phyloP scores from a whole-genome alignment of 2,888 invertebrate genomes.

The Macaria liturata region DNA sequence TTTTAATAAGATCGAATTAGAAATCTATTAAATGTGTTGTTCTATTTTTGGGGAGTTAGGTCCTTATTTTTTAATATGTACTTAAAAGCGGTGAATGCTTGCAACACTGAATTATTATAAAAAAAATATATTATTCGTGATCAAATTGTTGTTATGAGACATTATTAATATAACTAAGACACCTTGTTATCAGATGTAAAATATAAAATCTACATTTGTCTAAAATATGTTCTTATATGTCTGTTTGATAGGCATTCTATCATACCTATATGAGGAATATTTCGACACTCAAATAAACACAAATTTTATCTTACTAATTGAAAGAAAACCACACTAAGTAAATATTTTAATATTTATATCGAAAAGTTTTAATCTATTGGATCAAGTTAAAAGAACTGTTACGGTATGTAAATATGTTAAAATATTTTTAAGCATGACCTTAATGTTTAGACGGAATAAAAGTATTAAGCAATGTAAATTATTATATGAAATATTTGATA shows the following conservation, averaged over 20 bases:
- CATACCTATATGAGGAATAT: no score
- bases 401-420: constrained; percentile 67
- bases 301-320: no score
- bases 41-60: constrained; percentile 15
- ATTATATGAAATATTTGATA: no score
- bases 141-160: constrained; percentile 38
- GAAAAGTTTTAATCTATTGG: constrained; percentile 22
- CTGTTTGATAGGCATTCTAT: no score
- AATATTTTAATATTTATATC: no score
- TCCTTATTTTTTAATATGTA: background rate
- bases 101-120: constrained; percentile 15
- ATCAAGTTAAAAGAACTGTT: constrained; percentile 43
- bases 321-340: no score
- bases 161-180: constrained; percentile 46
- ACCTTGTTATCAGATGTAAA: constrained; percentile 47
- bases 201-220: no score
- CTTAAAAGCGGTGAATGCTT: constrained; percentile 34
- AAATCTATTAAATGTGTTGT: constrained; percentile 28
- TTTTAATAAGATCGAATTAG: constrained; percentile 34
- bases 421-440: constrained; percentile 48
- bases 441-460: constrained; percentile 14
- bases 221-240: no score
- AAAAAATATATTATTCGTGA: constrained; percentile 11
- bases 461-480: constrained; percentile 10
- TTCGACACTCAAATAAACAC: no score